These are phyloP conservation scores for Kryphioiulus occultus DNA, from an alignment of 2,888 invertebrate species.

Conservation along the genomic window DNA sequence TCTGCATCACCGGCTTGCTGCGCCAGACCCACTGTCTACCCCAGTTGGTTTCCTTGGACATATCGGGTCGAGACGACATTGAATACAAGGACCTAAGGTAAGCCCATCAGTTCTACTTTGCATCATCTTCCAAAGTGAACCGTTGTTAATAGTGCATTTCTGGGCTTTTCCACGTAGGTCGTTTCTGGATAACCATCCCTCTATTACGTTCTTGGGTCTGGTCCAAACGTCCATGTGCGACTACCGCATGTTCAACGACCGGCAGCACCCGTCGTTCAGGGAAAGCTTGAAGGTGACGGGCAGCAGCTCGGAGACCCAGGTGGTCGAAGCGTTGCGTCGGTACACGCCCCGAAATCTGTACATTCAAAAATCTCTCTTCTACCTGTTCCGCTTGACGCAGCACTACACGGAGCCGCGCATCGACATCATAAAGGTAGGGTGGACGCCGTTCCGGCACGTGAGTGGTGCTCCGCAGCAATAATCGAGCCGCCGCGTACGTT, in stretches of 20 bases:
- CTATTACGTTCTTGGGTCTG: conserved; percentile 68
- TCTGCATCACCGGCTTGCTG: conserved; percentile 61
- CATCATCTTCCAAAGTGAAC: neutral
- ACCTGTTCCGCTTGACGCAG: conserved; percentile 66
- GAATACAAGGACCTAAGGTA: conserved; percentile 64
- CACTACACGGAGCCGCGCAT: conserved; percentile 67
- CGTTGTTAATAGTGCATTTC: neutral
- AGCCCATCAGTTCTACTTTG: conserved; percentile 56
- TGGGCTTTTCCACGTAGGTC: conserved; percentile 57
- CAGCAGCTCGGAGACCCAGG: conserved; percentile 68
- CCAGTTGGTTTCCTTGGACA: conserved; percentile 70
- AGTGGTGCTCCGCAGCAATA: neutral
- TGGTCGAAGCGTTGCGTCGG: conserved; percentile 68
- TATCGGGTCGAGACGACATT: conserved; percentile 70
- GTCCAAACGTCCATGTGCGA: conserved; percentile 68
- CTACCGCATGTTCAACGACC: conserved; percentile 66
- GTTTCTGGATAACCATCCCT: conserved; percentile 63
- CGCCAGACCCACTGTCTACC: conserved; percentile 63
- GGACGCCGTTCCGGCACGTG: neutral
- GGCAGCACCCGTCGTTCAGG: conserved; percentile 63
- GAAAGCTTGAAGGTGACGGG: conserved; percentile 67
- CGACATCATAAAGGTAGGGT: conserved; percentile 70
- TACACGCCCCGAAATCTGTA: conserved; percentile 69
- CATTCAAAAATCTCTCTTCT: conserved; percentile 73
- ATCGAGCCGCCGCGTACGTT: neutral